These are phyloP conservation scores for Astyanax mexicanus DNA, from an alignment of 2,797 vertebrate genomes.

Conservation along the genomic window DNA sequence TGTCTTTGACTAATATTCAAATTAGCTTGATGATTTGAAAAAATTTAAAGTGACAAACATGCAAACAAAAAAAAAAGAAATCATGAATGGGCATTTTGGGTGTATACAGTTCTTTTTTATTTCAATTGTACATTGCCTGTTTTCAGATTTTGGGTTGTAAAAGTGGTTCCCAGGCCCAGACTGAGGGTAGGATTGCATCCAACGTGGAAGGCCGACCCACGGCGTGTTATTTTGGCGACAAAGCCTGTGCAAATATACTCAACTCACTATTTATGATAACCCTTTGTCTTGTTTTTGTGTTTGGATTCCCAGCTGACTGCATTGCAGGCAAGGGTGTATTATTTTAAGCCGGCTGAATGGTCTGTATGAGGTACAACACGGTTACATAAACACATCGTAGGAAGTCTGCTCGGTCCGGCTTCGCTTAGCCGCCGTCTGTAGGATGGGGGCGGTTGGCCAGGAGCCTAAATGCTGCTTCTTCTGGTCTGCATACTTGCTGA, in stretches of 20 bases:
- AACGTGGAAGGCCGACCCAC: neutral
- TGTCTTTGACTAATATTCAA: no score
- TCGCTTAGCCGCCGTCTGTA: neutral
- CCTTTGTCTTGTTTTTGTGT: neutral
- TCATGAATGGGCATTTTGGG: no score
- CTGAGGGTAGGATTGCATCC: slow-evolving; percentile 17
- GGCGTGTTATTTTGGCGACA: slow-evolving; percentile 16
- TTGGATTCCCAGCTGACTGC: neutral
- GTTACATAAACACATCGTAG: slow-evolving; percentile 9
- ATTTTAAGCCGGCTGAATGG: slow-evolving; percentile 14
- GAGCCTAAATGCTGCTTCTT: neutral
- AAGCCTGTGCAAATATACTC: slow-evolving; percentile 1
- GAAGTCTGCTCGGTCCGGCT: neutral
- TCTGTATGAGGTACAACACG: neutral
- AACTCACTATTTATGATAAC: neutral
- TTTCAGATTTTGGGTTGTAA: no score
- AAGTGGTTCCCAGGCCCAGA: slow-evolving; percentile 4
- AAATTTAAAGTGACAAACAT: no score
- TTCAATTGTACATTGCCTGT: no score
- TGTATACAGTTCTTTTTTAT: no score
- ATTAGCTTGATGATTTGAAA: no score
- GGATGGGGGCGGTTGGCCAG: neutral
- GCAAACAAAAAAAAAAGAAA: no score
- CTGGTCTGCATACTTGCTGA: neutral
- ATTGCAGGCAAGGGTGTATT: slow-evolving; percentile 5